Percentiles rank a stretch among this genome's conserved stretches.
These are phyloP conservation scores for Guaruba guarouba DNA, from an alignment of 2,113 vertebrate species.

Conservation along the genomic window DNA sequence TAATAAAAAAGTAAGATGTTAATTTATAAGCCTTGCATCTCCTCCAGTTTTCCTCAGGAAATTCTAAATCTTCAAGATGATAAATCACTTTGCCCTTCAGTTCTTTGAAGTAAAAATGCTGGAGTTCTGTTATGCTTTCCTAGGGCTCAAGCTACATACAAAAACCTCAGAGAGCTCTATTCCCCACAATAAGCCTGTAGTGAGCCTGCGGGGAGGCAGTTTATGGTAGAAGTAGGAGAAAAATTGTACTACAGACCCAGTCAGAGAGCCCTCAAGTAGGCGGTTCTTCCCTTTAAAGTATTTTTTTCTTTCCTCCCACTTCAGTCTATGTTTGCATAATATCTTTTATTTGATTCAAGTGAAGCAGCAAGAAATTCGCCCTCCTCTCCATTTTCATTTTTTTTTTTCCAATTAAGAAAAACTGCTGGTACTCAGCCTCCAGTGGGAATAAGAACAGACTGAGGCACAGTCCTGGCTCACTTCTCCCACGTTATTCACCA, in stretches of 20 bases:
- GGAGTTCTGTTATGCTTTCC: not conserved
- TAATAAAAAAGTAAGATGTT: not conserved
- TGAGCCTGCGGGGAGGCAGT: not conserved
- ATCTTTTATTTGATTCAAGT: slow-evolving; percentile 46
- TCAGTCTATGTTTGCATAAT: slow-evolving; percentile 37
- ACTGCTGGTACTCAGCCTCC: not conserved
- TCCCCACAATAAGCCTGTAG: not conserved
- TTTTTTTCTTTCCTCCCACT: slow-evolving; percentile 10
- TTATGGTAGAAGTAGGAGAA: not conserved
- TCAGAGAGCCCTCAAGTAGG: not conserved
- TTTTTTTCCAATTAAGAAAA: not conserved
- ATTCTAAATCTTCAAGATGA: not conserved
- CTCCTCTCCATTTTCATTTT: fast-evolving
- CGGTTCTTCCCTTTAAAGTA: slow-evolving; percentile 22
- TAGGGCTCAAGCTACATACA: not conserved
- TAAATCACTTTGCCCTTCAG: not conserved
- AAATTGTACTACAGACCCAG: not conserved
- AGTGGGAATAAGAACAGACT: slow-evolving; percentile 22
- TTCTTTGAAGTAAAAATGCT: not conserved
- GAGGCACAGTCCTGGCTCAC: not conserved
- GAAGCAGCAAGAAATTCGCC: slow-evolving; percentile 17
- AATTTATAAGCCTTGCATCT: not conserved
- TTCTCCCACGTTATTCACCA: slow-evolving; percentile 35
- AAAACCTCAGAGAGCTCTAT: not conserved
- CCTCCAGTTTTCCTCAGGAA: not conserved